Evolutionary conservation across 2,888 invertebrate species (phyloP), one percentile per base, ranked within the genome.

Genomic region (Macrophya annulata): DNA sequence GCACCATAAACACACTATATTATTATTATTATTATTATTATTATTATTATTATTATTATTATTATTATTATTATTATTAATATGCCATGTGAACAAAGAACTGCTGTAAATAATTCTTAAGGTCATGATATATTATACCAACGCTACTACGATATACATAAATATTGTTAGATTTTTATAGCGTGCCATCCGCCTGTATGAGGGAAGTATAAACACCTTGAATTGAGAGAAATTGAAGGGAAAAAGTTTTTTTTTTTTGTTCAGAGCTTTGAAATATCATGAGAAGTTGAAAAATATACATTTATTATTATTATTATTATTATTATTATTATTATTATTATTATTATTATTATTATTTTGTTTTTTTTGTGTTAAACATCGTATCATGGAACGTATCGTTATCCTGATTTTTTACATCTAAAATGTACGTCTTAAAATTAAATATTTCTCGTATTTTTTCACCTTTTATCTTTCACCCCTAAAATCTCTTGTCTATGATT

Each of bases 31-130:
- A 31, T 31, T 3, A 31, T 31, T 31, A 31, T 3, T 1, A 31
- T 31, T 31, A 31, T 31, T 31, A 31, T 31, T 31, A 31, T 31
- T 31, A 31, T 31, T 31, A 31, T 31, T 31, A 31, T 3, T 31
- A 31, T 31, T 31, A 31, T 31, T 31, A 31, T 31, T 31, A 31
- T 31, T 31, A 55, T 55, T n/a, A 55, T 55, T 25, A 25, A 62
- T 62, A 62, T 37, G 68, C 68, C 68, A 68, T 68, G 15, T 68
- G 72, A 77, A 77, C 31, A 68, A 83, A 48, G 85, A 87, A 86
- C 88, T 85, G 88, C 86, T 91, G 89, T 91, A 90, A 74, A 91
- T 91, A 91, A 88, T 90, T 87, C 77, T 86, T 87, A 55, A 85
- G 84, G 37, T n/a, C 81, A 88, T 87, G 74, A 84, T 85, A 62